A percentile compares a stretch with the other conserved stretches of the same genome.
phyloP scores from a whole-genome alignment of 2,888 invertebrate genomes.

The Drosophila gaucha region DNA sequence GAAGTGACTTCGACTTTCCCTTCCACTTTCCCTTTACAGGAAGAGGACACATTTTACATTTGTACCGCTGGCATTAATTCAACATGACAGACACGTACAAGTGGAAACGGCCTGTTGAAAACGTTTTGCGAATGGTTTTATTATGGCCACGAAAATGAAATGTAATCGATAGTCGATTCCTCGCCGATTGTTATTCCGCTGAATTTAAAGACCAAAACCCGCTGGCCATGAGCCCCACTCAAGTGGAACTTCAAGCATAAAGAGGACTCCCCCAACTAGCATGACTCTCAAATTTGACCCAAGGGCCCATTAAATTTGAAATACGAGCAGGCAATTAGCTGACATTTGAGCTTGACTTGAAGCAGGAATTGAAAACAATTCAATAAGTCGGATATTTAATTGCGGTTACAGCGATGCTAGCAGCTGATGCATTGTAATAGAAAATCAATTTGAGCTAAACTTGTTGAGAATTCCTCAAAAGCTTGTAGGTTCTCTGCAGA shows the following conservation, averaged over 20 bases:
- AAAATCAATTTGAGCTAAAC: slow-evolving; percentile 3
- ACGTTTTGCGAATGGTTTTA: slow-evolving; percentile 71
- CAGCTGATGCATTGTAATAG: background rate
- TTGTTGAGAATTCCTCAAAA: background rate
- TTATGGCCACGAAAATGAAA: slow-evolving; percentile 54
- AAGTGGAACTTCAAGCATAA: slow-evolving; percentile 15
- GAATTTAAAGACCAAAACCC: slow-evolving; percentile 38
- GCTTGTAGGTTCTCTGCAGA: background rate
- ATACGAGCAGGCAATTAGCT: slow-evolving; percentile 39
- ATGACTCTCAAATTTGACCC: background rate
- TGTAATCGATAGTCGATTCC: slow-evolving; percentile 69
- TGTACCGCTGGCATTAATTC: slow-evolving; percentile 49
- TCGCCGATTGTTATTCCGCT: slow-evolving; percentile 38
- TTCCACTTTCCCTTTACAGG: background rate
- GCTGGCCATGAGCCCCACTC: slow-evolving; percentile 18
- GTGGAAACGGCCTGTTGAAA: slow-evolving; percentile 66
- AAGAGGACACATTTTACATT: slow-evolving; percentile 54
- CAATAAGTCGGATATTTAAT: background rate
- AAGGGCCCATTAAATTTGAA: slow-evolving; percentile 43
- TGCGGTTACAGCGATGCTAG: background rate
- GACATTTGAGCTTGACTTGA: slow-evolving; percentile 9
- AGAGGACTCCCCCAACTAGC: background rate
- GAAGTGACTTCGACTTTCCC: background rate
- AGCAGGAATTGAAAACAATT: slow-evolving; percentile 3
- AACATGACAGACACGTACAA: slow-evolving; percentile 73